Evolutionary conservation across 1,140 invertebrate species (phyloP).

Genomic region (Leguminivora glycinivorella): DNA sequence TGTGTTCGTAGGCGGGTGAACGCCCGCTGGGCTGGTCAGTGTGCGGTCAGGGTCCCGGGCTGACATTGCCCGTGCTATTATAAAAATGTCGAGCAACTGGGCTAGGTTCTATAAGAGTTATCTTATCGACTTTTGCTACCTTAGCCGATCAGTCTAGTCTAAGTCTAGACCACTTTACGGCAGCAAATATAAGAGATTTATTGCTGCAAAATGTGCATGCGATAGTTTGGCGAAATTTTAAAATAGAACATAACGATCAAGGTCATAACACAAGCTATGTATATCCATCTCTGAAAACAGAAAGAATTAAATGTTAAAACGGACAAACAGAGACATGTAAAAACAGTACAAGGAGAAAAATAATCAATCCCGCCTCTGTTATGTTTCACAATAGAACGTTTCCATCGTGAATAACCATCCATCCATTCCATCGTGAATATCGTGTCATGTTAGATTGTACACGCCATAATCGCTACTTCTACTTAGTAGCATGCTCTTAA

Average conservation of each 20-base stretch:
- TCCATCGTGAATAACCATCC: not conserved
- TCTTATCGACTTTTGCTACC: constrained; percentile 34
- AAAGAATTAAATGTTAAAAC: too few relatives aligned
- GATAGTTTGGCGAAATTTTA: too few relatives aligned
- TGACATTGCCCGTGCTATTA: constrained; percentile 48
- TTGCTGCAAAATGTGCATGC: not conserved
- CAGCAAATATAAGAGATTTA: not conserved
- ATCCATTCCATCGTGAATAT: not conserved
- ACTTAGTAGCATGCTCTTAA: constrained; percentile 3
- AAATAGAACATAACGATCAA: too few relatives aligned
- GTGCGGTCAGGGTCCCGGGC: constrained; percentile 51
- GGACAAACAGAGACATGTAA: too few relatives aligned
- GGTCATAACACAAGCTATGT: too few relatives aligned
- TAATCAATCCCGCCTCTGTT: too few relatives aligned
- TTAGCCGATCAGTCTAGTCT: constrained; percentile 3
- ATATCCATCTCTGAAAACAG: too few relatives aligned
- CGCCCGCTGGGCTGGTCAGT: constrained; percentile 44
- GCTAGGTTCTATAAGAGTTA: constrained; percentile 29
- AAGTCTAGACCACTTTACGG: not conserved
- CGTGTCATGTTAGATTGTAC: not conserved
- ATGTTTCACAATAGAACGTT: too few relatives aligned
- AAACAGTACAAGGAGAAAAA: too few relatives aligned
- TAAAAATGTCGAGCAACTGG: constrained; percentile 35
- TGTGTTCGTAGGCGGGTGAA: constrained; percentile 46
- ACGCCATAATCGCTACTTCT: not conserved